phyloP scores from a whole-genome alignment of 2,113 vertebrate genomes.

The Amblyornis subalaris region DNA sequence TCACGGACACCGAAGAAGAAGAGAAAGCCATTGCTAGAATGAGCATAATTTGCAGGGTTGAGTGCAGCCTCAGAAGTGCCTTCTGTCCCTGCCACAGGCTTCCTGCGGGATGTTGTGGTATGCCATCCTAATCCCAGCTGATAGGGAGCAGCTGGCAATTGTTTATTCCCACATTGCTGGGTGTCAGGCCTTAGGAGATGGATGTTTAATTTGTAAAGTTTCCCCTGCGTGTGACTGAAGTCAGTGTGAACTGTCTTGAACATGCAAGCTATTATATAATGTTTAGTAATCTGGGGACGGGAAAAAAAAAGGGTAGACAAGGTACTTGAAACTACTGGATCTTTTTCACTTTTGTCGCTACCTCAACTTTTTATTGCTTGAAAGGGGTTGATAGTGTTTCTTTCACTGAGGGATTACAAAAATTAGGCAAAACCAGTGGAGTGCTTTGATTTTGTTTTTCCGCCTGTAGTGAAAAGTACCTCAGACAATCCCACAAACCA shows the following conservation, averaged over 20 bases:
- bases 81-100: conserved; percentile 1
- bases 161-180: conserved; percentile 7
- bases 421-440: neutral
- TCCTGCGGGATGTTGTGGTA: neutral
- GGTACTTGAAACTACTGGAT: neutral
- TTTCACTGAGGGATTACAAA: neutral
- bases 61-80: neutral
- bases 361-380: neutral
- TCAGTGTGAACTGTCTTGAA: neutral
- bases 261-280: neutral
- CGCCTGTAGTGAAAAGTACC: neutral
- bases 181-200: conserved; percentile 9
- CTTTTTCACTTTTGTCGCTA: neutral
- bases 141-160: conserved; percentile 30
- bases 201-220: neutral
- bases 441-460: neutral
- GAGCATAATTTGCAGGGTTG: neutral
- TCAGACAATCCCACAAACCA: neutral
- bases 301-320: accelerated
- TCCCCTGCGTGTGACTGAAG: neutral
- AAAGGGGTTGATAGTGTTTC: neutral
- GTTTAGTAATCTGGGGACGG: neutral
- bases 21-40: neutral
- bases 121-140: neutral
- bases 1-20: neutral